Conservation (phyloP, 2,797 vertebrate genomes). For the Amphiprion clarkii region DNA sequence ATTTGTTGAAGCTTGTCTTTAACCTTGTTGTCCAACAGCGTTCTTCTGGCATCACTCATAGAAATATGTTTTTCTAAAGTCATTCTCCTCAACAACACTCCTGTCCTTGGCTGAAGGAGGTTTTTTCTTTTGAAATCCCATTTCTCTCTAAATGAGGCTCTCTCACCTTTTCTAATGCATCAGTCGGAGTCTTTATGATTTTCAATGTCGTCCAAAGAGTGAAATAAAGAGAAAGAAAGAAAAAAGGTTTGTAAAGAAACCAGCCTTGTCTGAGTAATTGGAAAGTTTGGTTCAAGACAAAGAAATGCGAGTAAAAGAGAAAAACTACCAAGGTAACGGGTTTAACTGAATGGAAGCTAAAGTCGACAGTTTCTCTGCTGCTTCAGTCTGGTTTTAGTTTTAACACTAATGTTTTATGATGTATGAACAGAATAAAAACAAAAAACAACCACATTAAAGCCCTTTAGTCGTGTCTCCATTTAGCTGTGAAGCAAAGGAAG, state of each 20-base stretch:
- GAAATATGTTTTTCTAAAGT: no score
- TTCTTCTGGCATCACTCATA: no score
- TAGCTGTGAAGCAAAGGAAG: no score
- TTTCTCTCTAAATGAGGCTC: not conserved
- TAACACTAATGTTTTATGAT: no score
- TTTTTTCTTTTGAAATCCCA: no score
- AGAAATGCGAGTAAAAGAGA: not conserved
- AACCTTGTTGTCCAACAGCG: no score
- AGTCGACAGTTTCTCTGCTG: no score
- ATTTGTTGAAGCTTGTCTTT: no score
- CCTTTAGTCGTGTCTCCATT: no score
- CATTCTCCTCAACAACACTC: not conserved
- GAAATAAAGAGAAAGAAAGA: not conserved
- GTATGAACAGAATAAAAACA: no score
- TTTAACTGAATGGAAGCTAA: not conserved
- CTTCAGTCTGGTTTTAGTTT: no score
- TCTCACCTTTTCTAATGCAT: conserved; percentile 1
- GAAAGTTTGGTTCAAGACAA: not conserved
- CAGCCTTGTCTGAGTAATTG: not conserved
- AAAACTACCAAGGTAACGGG: not conserved
- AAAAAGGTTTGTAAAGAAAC: not conserved
- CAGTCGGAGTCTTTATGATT: conserved; percentile 15
- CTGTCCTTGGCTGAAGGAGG: not conserved
- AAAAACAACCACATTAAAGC: no score
- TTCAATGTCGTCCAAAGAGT: not conserved